phyloP scores from a whole-genome alignment of 2,113 vertebrate species.

The Sprattus sprattus region DNA sequence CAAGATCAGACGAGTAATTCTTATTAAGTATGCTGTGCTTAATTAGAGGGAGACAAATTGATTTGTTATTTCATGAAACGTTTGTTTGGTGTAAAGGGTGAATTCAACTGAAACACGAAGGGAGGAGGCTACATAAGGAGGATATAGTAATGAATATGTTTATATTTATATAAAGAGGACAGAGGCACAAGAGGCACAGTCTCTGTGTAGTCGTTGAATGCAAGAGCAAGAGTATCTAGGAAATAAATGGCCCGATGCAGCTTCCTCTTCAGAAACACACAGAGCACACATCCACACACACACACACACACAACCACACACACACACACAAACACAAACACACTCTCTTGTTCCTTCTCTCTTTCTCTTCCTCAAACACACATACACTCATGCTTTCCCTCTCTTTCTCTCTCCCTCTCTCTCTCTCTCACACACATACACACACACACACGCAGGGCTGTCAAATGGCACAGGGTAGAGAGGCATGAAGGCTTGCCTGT shows the following conservation, averaged over 20 bases:
- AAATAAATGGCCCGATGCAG: neutral
- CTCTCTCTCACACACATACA: neutral
- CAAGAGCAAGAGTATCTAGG: neutral
- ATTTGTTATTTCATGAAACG: no score
- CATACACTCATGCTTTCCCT: neutral
- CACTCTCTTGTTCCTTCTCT: no score
- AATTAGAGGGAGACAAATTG: no score
- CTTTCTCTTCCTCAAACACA: neutral
- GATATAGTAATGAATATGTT: neutral
- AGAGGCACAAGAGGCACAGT: neutral
- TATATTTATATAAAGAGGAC: neutral
- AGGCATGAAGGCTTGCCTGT: neutral
- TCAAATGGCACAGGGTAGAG: neutral
- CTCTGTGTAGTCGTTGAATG: neutral
- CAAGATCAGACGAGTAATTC: no score
- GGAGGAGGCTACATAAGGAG: neutral
- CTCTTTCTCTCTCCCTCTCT: no score
- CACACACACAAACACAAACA: neutral
- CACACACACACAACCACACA: neutral
- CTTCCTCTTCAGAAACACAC: neutral
- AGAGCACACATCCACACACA: neutral
- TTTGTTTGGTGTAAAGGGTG: no score
- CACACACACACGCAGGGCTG: neutral
- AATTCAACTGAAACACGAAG: no score
- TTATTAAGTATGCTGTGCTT: no score